phyloP scores from a whole-genome alignment of 2,113 vertebrate species.

The Danionella cerebrum region DNA sequence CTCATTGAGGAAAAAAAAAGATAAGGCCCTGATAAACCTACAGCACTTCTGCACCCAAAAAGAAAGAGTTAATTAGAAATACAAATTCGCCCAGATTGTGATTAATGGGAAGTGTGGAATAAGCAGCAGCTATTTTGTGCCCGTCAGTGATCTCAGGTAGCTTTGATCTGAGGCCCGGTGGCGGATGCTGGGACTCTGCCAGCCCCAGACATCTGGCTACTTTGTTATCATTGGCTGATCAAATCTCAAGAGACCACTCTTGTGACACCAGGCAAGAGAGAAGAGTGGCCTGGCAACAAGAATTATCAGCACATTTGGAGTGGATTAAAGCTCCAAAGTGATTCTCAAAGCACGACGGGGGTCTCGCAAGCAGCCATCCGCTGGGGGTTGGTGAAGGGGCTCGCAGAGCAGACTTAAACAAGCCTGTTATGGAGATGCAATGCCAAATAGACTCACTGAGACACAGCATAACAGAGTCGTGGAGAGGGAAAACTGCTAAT shows the following conservation, averaged over 20 bases:
- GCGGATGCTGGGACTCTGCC: constrained; percentile 87
- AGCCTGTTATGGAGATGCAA: constrained; percentile 28
- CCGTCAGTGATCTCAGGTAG: constrained; percentile 99
- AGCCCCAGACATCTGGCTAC: constrained; percentile 99
- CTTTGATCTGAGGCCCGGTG: constrained; percentile 97
- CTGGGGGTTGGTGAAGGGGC: constrained; percentile 28
- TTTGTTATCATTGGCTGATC: constrained; percentile 99
- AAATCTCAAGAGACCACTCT: constrained; percentile 84
- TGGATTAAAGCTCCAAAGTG: constrained; percentile 83
- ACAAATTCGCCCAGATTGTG: constrained; percentile 98
- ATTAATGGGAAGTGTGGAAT: constrained; percentile 88
- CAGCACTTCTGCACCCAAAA: constrained; percentile 77
- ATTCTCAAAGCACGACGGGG: constrained; percentile 80
- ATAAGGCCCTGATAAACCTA: constrained; percentile 62
- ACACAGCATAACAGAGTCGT: constrained; percentile 3
- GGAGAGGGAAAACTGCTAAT: constrained; percentile 42
- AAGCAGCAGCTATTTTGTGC: constrained; percentile 92
- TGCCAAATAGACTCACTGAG: constrained; percentile 24
- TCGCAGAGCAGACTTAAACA: constrained; percentile 42
- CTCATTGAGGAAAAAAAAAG: constrained; percentile 31
- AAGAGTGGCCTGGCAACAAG: constrained; percentile 96
- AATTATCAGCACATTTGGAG: constrained; percentile 86
- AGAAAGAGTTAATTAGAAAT: constrained; percentile 98
- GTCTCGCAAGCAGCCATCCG: constrained; percentile 62
- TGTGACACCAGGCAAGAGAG: constrained; percentile 82